phyloP scores from a whole-genome alignment of 2,888 invertebrate genomes.

The Scaptomyza reducta region DNA sequence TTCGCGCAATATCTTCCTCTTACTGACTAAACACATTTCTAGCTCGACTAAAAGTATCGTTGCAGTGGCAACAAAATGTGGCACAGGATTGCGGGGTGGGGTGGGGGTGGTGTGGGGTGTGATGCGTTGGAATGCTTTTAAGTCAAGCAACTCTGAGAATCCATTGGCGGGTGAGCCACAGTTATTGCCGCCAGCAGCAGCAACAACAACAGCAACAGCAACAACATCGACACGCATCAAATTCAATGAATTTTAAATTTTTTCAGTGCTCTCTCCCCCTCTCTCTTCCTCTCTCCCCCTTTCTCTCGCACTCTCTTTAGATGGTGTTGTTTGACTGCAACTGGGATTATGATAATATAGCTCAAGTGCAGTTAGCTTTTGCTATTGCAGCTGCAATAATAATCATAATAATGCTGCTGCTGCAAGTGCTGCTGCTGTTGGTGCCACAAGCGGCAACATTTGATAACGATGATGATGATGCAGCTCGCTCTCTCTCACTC shows the following conservation, averaged over 20 bases:
- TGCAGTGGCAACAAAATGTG: conserved; percentile 19
- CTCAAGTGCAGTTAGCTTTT: conserved; percentile 74
- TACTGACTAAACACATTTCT: not conserved
- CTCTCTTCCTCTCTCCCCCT: not conserved
- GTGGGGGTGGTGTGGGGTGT: not conserved
- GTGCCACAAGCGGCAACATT: conserved; percentile 44
- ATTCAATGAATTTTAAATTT: conserved; percentile 76
- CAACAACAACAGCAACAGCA: conserved; percentile 19
- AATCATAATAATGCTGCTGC: conserved; percentile 59
- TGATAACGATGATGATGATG: conserved; percentile 70
- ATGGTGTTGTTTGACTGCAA: conserved; percentile 41
- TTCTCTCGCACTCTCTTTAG: no score
- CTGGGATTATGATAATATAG: conserved; percentile 74
- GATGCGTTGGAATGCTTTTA: conserved; percentile 2
- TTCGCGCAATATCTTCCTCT: no score
- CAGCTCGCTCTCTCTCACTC: conserved; percentile 12
- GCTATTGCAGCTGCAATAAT: conserved; percentile 62
- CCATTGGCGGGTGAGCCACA: conserved; percentile 2
- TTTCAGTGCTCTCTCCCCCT: conserved; percentile 6
- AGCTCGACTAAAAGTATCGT: not conserved
- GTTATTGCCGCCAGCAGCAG: conserved; percentile 29
- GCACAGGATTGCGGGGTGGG: not conserved
- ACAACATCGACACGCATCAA: conserved; percentile 52
- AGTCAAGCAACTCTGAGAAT: conserved; percentile 25
- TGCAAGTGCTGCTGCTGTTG: conserved; percentile 41